phyloP scores from a whole-genome alignment of 2,797 vertebrate species.

The Momotus momota region DNA sequence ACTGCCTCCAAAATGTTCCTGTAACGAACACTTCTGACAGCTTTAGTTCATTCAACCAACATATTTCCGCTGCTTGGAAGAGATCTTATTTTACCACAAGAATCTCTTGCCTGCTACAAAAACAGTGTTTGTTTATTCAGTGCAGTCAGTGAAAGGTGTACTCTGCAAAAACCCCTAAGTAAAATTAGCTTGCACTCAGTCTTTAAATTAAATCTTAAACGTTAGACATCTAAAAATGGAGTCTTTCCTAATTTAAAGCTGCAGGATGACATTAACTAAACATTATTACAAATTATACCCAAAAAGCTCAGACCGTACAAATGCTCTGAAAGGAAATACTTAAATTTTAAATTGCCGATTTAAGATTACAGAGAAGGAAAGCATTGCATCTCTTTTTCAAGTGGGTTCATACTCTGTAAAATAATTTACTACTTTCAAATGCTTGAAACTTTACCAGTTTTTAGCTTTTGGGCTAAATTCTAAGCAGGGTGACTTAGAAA shows the following conservation, averaged over 20 bases:
- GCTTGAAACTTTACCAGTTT: not conserved
- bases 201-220: not conserved
- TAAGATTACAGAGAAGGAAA: not conserved
- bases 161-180: not conserved
- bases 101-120: slow-evolving; percentile 24
- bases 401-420: not conserved
- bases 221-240: not conserved
- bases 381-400: not conserved
- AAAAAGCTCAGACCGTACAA: not conserved
- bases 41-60: not conserved
- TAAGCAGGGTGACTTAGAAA: not conserved
- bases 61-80: not conserved
- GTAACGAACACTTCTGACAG: slow-evolving; percentile 9
- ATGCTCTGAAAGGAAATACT: not conserved
- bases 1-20: not conserved
- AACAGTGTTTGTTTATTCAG: slow-evolving; percentile 15
- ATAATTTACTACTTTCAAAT: not conserved
- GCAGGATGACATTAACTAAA: not conserved
- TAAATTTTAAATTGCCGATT: not conserved
- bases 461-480: not conserved
- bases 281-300: not conserved
- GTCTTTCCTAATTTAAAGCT: not conserved
- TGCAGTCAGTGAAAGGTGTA: slow-evolving; percentile 11
- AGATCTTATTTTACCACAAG: not conserved
- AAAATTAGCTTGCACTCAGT: not conserved